Evolutionary conservation across 30 jellyfish, hydroid and myxozoan genomes (phyloP).

Genomic region (Nemopilema nomurai): DNA sequence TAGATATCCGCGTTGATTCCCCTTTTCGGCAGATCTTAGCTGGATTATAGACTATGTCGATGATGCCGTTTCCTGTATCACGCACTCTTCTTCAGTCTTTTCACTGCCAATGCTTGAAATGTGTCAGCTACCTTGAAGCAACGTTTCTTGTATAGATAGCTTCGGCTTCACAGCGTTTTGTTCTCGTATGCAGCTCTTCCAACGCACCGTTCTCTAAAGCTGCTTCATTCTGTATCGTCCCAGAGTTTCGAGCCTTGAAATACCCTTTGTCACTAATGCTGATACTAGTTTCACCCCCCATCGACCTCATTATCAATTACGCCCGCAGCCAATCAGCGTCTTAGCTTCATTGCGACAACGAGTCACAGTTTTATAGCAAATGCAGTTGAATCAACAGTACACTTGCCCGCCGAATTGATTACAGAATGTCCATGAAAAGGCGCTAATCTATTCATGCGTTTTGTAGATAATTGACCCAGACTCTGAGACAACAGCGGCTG

Average conservation of each 20-base stretch:
- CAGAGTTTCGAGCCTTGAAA: not conserved
- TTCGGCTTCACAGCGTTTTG: too few relatives aligned
- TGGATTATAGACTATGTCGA: not conserved
- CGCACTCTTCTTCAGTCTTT: not conserved
- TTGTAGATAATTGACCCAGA: slow-evolving; percentile 44
- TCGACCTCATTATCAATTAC: not conserved
- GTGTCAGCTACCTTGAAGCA: too few relatives aligned
- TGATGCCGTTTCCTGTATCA: not conserved
- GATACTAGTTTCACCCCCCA: not conserved
- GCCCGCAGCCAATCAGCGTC: not conserved
- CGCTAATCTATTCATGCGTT: slow-evolving; percentile 52
- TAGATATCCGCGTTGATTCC: not conserved
- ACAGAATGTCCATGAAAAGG: slow-evolving; percentile 34
- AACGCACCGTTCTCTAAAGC: too few relatives aligned
- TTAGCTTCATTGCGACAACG: not conserved
- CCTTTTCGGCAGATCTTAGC: not conserved
- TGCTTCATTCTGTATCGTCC: not conserved
- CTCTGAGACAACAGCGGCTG: slow-evolving; percentile 82
- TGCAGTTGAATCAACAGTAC: slow-evolving; percentile 63
- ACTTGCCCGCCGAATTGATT: slow-evolving; percentile 6
- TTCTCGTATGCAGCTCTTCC: too few relatives aligned
- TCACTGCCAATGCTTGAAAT: not conserved
- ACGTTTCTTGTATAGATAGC: too few relatives aligned
- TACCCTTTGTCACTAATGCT: not conserved
- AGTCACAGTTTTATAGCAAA: not conserved